Evolutionary conservation across 2,797 vertebrate species (phyloP), one percentile per base, ranked within the genome.

Genomic region (Acanthurus tractus): DNA sequence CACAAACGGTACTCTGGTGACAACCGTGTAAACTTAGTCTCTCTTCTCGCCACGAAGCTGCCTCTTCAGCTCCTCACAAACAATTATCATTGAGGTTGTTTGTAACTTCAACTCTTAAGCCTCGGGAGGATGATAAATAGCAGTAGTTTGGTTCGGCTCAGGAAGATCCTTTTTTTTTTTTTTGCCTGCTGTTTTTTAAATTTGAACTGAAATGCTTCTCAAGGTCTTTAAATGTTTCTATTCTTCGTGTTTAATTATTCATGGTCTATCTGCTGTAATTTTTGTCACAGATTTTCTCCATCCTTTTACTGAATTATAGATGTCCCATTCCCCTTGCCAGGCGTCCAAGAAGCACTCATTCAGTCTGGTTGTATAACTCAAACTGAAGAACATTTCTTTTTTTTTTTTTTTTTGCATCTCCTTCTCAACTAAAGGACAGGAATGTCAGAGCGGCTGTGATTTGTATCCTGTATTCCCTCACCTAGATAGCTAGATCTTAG

Each of bases 231-330:
- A 93, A 92, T 89, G 87, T 92, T 92, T 88, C 92, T 89, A 80
- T 93, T 92, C 92, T 81, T 69, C 34, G 3, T 69, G 84, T 87
- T 94, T 88, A 92, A 93, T 92, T 87, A 95, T 93, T 94, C 82
- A 93, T 84, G 64, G 81, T 76, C 92, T 93, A 92, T 92, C 92
- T 87, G 90, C 87, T 90, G 92, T 94, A 93, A 92, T 94, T 92
- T 94, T 88, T 92, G 87, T 90, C 92, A 90, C 92, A 82, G 86
- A 92, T 90, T 91, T 92, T 89, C 88, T 82, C 82, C 89, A 83
- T 90, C 89, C 88, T 87, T 92, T 91, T 85, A 75, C 87, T 94
- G 87, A 94, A 94, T 94, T 94, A 94, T 94, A 90, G 86, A 94
- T 94, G 90, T 64, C 81, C 82, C 81, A 64, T 79, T 86, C 87